Conservation (phyloP, 2,888 invertebrate genomes). For the Lacanobia oleracea region DNA sequence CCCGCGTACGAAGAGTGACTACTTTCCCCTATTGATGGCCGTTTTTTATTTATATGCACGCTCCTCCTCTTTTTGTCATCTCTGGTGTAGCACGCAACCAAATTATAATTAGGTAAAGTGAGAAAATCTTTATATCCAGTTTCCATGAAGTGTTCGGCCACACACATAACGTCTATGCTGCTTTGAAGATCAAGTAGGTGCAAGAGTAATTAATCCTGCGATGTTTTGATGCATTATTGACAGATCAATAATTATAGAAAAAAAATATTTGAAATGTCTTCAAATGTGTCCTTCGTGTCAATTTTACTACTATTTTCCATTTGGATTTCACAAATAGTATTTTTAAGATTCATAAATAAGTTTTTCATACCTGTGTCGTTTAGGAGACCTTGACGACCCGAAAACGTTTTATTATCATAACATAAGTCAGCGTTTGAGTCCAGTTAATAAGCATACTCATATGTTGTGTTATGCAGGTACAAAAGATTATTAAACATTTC, state of each 20-base stretch:
- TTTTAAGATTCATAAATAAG: conserved; percentile 1
- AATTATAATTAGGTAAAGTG: too few species aligned
- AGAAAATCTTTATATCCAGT: neutral
- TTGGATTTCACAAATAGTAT: conserved; percentile 8
- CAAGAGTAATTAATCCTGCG: conserved; percentile 6
- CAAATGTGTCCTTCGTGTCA: neutral
- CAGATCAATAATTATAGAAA: conserved; percentile 10
- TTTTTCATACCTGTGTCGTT: conserved; percentile 14
- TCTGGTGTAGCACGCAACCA: too few species aligned
- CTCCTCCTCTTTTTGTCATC: too few species aligned
- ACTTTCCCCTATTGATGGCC: too few species aligned
- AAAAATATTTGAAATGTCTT: conserved; percentile 5
- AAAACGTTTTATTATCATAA: conserved; percentile 9
- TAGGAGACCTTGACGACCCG: conserved; percentile 1
- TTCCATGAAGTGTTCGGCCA: conserved; percentile 3
- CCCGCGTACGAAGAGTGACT: too few species aligned
- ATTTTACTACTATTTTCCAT: neutral
- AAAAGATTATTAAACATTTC: conserved; percentile 18
- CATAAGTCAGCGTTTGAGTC: conserved; percentile 13
- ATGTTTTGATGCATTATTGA: conserved; percentile 12
- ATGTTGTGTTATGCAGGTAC: conserved; percentile 7
- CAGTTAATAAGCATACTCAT: conserved; percentile 14
- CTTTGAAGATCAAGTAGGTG: conserved; percentile 7
- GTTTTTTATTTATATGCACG: conserved; percentile 6
- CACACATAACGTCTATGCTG: conserved; percentile 5